Base-by-base conservation (phyloP, 2,888 invertebrate species). In the Rotaria socialis region DNA sequence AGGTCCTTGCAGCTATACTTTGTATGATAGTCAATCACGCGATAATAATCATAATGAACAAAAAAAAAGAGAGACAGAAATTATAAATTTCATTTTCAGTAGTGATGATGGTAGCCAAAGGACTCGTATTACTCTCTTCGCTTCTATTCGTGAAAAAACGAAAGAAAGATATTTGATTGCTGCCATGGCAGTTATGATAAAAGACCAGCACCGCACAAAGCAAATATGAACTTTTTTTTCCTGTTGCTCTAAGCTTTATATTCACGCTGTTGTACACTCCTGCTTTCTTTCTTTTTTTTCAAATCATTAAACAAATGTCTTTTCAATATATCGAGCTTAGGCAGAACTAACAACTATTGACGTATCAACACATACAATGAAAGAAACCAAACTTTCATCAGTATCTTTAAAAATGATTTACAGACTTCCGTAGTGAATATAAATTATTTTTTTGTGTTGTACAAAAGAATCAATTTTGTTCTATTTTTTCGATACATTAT, bases 141-240 rank as follows among this genome's bases (percentile, higher is more conserved):
- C 19, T 67, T 67, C 35, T 67, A 67, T 67, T 67, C 67, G 27
- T 67, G 16, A 67, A 41, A 47, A 67, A 67, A 67, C 67, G 67
- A 67, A 67, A 41, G 67, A 67, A 22, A 67, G 67, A 67, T 16
- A 67, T 67, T 67, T 16, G 67, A 19, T 41, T 67, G 67, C 67
- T 67, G 67, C 35, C 19, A 67, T 67, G 35, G 35, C 0, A 7
- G 19, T 41, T 35, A 67, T 41, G 67, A 67, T 27, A 41, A 55
- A 67, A 67, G 67, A 35, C 67, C 6, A 67, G 5, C 14, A 16
- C 67, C 27, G 67, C 27, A 67, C 35, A 67, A 41, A 67, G 67
- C 67, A 67, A 67, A 67, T 67, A 67, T 67, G 35, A 67, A 67
- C 67, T 67, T 41, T 67, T 41, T 67, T 52, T 52, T 67, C 19